phyloP scores from a whole-genome alignment of 2,797 vertebrate species.

The Cichlasoma orientale region DNA sequence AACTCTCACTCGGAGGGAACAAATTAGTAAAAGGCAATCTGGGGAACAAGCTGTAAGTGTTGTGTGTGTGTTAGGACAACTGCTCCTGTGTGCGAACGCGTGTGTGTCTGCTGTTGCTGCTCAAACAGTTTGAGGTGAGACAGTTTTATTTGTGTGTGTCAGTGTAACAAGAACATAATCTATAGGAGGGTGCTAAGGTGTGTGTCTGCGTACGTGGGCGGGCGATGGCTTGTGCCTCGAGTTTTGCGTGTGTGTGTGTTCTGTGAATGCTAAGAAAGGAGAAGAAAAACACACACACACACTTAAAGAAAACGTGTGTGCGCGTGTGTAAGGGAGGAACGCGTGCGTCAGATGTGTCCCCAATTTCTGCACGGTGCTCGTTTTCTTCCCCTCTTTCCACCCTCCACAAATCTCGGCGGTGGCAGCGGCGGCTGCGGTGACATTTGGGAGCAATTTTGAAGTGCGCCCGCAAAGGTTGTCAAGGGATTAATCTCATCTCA shows the following conservation, averaged over 20 bases:
- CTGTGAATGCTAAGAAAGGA: conserved; percentile 53
- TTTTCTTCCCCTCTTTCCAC: conserved; percentile 51
- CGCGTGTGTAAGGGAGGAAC: conserved; percentile 32
- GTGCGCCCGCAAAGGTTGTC: conserved; percentile 85
- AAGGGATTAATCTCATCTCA: conserved; percentile 88
- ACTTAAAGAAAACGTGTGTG: conserved; percentile 38
- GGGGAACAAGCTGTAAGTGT: conserved; percentile 74
- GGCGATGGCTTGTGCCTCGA: conserved; percentile 66
- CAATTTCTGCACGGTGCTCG: conserved; percentile 48
- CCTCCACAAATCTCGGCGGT: conserved; percentile 69
- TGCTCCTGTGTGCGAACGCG: conserved; percentile 65
- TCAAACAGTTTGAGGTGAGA: conserved; percentile 66
- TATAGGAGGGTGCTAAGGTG: conserved; percentile 77
- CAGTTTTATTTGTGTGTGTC: conserved; percentile 69
- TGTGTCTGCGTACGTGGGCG: conserved; percentile 66
- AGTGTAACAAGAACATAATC: conserved; percentile 76
- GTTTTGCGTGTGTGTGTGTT: conserved; percentile 29
- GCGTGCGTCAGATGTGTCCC: conserved; percentile 51
- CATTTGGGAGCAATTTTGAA: conserved; percentile 85
- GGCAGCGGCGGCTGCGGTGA: conserved; percentile 66
- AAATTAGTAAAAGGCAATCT: conserved; percentile 76
- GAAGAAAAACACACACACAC: conserved; percentile 40
- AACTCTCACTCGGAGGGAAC: conserved; percentile 64
- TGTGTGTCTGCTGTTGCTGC: conserved; percentile 62
- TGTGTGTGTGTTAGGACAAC: conserved; percentile 66